Percentiles rank a stretch among this genome's conserved stretches.
Conservation (phyloP, 2,888 invertebrate genomes). For the Muschampia plurimacula region DNA sequence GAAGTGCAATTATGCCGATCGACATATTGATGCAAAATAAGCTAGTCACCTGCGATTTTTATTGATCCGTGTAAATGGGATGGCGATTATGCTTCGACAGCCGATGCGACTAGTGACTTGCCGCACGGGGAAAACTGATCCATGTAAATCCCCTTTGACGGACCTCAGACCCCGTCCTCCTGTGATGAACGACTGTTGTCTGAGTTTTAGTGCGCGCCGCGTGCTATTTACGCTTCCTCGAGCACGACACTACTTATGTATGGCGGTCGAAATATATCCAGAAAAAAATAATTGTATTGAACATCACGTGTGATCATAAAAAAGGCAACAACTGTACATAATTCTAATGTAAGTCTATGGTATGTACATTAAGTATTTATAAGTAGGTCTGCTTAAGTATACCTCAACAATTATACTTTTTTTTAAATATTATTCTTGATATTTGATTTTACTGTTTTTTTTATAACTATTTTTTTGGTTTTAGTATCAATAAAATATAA, state of each 20-base stretch:
- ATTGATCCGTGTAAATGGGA: background rate
- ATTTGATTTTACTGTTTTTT: too few species aligned
- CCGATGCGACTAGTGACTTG: background rate
- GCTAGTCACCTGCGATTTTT: background rate
- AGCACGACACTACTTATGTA: background rate
- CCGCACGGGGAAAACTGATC: background rate
- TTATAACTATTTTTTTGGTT: too few species aligned
- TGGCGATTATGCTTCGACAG: background rate
- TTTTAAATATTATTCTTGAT: too few species aligned
- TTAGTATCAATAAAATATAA: too few species aligned
- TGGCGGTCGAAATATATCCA: background rate
- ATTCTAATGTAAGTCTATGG: too few species aligned
- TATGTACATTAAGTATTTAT: too few species aligned
- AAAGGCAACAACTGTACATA: too few species aligned
- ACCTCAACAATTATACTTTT: too few species aligned
- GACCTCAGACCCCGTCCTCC: constrained; percentile 19
- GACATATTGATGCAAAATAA: too few species aligned
- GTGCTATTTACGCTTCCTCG: constrained; percentile 65
- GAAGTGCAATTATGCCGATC: too few species aligned
- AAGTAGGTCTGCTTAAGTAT: too few species aligned
- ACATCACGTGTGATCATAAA: too few species aligned
- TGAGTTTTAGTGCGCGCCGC: constrained; percentile 68
- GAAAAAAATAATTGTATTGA: background rate
- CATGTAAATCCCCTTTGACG: constrained; percentile 3
- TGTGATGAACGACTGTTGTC: constrained; percentile 76